Base-by-base conservation (phyloP, 2,888 invertebrate species). In the Salpingus planirostris region DNA sequence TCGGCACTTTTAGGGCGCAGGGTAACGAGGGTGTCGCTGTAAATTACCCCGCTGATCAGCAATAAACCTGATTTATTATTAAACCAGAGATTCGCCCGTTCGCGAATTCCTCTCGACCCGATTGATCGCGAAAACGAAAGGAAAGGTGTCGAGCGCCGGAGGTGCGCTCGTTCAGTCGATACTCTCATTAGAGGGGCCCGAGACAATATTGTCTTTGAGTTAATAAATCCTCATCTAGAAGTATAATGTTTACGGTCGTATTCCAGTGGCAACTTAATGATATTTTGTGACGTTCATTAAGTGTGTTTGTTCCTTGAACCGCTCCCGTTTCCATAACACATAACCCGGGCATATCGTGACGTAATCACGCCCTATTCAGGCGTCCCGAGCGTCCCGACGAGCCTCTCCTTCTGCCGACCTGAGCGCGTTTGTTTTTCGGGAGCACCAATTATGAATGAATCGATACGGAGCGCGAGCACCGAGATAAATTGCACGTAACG, bases 201-300 rank as follows among this genome's bases (percentile, higher is more conserved):
- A 30, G 29, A 36, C 33, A 36, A 40, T 40, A 40, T 40, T 40
- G 40, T 40, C 29, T 30, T 36, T 31, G 36, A 36, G 33, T 40
- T 40, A 36, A 40, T 40, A 40, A 40, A 40, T 40, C 36, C 40
- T 31, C 36, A 37, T 42, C 31, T 28, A 36, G 32, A 42, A 39
- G 36, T 33, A 36, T 40, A 36, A 39, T 39, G 33, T 39, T 39
- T 39, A 36, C 39, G 36, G 36, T 33, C 36, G 28, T 38, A 33
- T 42, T 41, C 41, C 44, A 42, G 46, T 46, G 46, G 46, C 47
- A 51, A 49, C 54, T 56, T 60, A 60, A 57, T 59, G 57, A 61
- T 55, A 57, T 58, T 60, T 58, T 57, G 55, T 52, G 49, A 54
- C 51, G 58, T 60, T 61, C 61, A 58, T 61, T 60, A 61, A 59